Evolutionary conservation across 2,797 vertebrate genomes (phyloP).

Genomic region (Monodelphis domestica): DNA sequence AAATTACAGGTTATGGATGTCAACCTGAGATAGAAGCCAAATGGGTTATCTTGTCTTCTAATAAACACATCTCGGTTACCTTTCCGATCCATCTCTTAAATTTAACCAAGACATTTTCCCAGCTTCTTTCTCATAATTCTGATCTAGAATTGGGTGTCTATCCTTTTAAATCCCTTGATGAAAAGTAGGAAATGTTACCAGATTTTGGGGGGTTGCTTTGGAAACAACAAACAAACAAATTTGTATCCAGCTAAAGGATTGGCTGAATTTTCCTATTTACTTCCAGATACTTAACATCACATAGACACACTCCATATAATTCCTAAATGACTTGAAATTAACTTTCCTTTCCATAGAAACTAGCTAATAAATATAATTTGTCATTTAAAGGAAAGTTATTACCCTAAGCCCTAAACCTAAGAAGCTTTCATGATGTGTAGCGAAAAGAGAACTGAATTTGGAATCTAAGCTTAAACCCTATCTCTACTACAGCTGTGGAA

Average conservation of each 20-base stretch:
- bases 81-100: not conserved
- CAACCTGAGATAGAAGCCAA: not conserved
- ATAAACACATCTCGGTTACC: not conserved
- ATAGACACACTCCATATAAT: constrained; percentile 57
- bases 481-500: not conserved
- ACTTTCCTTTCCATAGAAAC: constrained; percentile 72
- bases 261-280: not conserved
- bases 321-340: constrained; percentile 52
- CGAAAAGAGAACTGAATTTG: not conserved
- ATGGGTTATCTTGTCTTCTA: not conserved
- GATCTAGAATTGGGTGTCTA: not conserved
- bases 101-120: not conserved
- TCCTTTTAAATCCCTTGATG: not conserved
- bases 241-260: not conserved
- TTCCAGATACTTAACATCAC: not conserved
- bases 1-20: not conserved
- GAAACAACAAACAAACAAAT: not conserved
- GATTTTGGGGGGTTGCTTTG: not conserved
- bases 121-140: not conserved
- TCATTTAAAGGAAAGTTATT: not conserved
- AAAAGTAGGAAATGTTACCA: not conserved
- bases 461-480: not conserved
- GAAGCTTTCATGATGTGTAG: not conserved
- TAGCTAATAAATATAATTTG: constrained; percentile 23
- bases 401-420: not conserved